Base-by-base conservation (phyloP, 1,140 invertebrate species). In the Neodiprion pinetum region DNA sequence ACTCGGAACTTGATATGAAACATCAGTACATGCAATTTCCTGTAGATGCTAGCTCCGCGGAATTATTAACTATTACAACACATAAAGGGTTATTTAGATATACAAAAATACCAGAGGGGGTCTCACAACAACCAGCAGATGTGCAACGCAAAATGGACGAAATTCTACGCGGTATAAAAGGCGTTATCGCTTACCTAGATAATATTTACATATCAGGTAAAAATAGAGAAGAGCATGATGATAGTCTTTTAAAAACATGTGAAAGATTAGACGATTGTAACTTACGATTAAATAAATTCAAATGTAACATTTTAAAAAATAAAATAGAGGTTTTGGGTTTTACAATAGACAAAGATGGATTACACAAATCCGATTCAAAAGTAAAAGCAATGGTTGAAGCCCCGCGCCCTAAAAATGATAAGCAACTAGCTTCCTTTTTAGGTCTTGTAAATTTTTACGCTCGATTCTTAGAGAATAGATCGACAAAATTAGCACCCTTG, bases 21-120 rank as follows among this genome's bases (percentile, higher is more conserved):
- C 67, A 69, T 69, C 1, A 3, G 67, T 69, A 69, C 9, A 69
- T 14, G 67, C 67, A 69, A 23, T 69, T 69, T 23, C 67, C 3
- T 11, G 67, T 69, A n/a, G 12, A 69, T 70, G 80, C 84, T 1
- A 67, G 72, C 0, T 81, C 81, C 9, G 70, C 79, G 17, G 78
- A 81, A 74, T 48, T 81, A 8, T 67, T 83, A 1, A 83, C 81
- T 0, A 74, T 83, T 65, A 80, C 80, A 67, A 83, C 80, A n/a
- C 88, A 86, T 49, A 83, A 82, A 67, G 89, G 90, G 9, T 73
- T 90, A 75, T 28, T 28, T 28, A 28, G 28, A 28, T 28, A 28
- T 5, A 28, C 28, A 28, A 28, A 28, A 28, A 28, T 91, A 74
- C 82, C 83, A 12, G 90, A 88, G 80, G 88, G 90, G 7, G 80